Conservation (phyloP, 2,113 vertebrate genomes). For the Gambusia holbrooki region DNA sequence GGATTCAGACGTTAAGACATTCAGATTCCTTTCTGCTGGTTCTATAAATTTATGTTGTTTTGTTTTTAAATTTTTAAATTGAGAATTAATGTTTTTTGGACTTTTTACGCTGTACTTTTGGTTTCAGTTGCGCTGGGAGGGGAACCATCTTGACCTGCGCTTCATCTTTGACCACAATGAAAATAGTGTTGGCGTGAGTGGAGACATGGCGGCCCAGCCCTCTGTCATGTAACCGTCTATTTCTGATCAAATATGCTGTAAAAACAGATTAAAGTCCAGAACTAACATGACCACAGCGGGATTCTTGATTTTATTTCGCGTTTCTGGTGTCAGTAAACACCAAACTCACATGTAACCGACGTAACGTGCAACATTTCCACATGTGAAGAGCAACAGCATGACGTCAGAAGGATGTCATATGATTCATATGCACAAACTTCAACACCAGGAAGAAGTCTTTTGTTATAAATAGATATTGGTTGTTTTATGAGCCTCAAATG, state of each 20-base stretch:
- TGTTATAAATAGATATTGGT: neutral
- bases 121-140: neutral
- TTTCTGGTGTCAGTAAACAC: neutral
- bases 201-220: slow-evolving; percentile 46
- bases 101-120: too few species aligned
- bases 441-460: neutral
- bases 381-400: slow-evolving; percentile 29
- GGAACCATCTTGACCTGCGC: slow-evolving; percentile 33
- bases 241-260: slow-evolving; percentile 6
- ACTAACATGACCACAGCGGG: neutral
- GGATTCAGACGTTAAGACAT: too few species aligned
- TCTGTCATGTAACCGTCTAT: slow-evolving; percentile 24
- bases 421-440: neutral
- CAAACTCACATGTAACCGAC: neutral
- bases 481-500: neutral
- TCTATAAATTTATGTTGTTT: too few species aligned
- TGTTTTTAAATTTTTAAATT: too few species aligned
- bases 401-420: slow-evolving; percentile 41
- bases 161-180: slow-evolving; percentile 32
- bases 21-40: too few species aligned
- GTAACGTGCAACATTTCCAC: slow-evolving; percentile 18
- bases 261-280: slow-evolving; percentile 22
- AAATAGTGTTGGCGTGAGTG: slow-evolving; percentile 44
- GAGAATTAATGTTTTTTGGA: too few species aligned
- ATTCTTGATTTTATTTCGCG: slow-evolving; percentile 3